Conservation (phyloP, 2,113 vertebrate species). For the Rhineura floridana region DNA sequence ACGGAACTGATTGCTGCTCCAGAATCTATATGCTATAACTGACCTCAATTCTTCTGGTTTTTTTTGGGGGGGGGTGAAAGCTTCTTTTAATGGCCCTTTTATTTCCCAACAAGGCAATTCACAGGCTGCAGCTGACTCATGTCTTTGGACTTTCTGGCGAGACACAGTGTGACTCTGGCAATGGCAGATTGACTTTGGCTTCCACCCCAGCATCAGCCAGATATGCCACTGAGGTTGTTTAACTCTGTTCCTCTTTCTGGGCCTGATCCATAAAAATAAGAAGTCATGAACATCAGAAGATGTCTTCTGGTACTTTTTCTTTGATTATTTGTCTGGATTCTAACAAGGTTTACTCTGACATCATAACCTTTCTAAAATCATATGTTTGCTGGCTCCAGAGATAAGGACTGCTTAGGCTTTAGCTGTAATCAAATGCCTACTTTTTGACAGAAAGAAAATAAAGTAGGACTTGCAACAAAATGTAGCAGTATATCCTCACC, state of each 20-base stretch:
- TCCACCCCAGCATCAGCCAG: not conserved
- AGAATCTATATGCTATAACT: not conserved
- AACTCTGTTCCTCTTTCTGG: not conserved
- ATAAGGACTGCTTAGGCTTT: not conserved
- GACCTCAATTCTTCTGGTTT: fast-evolving
- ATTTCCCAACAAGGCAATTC: not conserved
- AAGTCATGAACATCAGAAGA: not conserved
- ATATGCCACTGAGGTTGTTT: not conserved
- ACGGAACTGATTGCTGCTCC: not conserved
- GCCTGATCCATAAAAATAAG: not conserved
- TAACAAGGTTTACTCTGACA: not conserved
- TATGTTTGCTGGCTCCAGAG: not conserved
- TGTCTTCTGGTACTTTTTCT: fast-evolving
- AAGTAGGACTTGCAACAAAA: too few relatives aligned
- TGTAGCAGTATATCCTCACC: too few relatives aligned
- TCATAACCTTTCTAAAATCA: slow-evolving; percentile 4
- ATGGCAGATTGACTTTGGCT: slow-evolving; percentile 20
- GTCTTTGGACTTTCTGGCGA: not conserved
- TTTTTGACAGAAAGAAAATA: not conserved
- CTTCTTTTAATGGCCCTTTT: not conserved
- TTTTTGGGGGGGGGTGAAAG: not conserved
- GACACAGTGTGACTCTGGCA: not conserved
- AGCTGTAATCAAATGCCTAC: not conserved
- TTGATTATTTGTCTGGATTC: not conserved
- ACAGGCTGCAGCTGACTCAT: slow-evolving; percentile 8